Evolutionary conservation across 2,113 vertebrate genomes (phyloP).

Genomic region (Coptodon bakossiorum): DNA sequence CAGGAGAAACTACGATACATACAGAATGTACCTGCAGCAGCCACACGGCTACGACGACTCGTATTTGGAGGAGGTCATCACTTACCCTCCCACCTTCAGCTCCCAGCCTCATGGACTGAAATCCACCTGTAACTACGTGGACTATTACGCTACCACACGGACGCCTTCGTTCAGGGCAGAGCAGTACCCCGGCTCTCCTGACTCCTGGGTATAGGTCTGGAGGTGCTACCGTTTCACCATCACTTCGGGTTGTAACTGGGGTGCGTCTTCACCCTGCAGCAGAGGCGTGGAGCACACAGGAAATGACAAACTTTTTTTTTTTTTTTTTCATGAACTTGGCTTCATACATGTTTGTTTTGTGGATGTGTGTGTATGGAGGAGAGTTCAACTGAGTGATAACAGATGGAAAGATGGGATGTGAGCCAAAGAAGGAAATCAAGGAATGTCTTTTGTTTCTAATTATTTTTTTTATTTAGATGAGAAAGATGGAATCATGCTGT

Average conservation of each 20-base stretch:
- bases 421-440: slow-evolving; percentile 78
- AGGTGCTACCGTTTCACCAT: neutral
- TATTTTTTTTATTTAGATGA: slow-evolving; percentile 47
- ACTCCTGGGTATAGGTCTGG: slow-evolving; percentile 91
- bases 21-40: slow-evolving; percentile 89
- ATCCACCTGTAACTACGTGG: slow-evolving; percentile 90
- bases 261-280: neutral
- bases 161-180: slow-evolving; percentile 90
- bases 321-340: slow-evolving; percentile 54
- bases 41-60: slow-evolving; percentile 90
- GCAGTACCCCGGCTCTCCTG: slow-evolving; percentile 94
- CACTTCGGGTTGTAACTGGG: neutral
- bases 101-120: slow-evolving; percentile 86
- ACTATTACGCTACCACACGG: slow-evolving; percentile 94
- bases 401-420: slow-evolving; percentile 79
- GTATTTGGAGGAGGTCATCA: slow-evolving; percentile 87
- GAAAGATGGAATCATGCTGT: slow-evolving; percentile 48
- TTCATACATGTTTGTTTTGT: slow-evolving; percentile 56
- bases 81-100: slow-evolving; percentile 84
- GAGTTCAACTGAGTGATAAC: slow-evolving; percentile 36
- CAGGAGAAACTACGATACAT: slow-evolving; percentile 89
- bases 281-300: neutral
- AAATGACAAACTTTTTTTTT: neutral
- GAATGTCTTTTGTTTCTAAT: slow-evolving; percentile 48
- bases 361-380: slow-evolving; percentile 38